Conservation (phyloP, 1,140 invertebrate genomes). For the Brachystomella parvula region DNA sequence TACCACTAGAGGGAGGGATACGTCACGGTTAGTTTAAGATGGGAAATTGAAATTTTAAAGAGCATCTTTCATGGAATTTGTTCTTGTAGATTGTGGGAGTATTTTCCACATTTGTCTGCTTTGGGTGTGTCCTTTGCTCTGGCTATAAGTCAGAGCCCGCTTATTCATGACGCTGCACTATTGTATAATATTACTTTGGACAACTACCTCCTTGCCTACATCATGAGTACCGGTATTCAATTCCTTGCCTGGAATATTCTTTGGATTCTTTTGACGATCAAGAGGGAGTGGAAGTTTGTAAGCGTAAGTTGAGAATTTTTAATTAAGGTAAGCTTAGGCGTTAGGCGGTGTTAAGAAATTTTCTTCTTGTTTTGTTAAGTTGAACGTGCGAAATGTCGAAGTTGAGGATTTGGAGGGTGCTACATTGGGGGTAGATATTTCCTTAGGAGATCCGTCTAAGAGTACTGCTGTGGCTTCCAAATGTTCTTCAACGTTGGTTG, state of each 20-base stretch:
- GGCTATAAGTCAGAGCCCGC: constrained; percentile 62
- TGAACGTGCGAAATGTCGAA: constrained; percentile 54
- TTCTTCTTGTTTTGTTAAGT: constrained; percentile 42
- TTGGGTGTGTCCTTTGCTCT: constrained; percentile 64
- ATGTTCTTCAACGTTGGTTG: constrained; percentile 51
- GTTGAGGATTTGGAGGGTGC: constrained; percentile 51
- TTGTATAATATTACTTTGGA: constrained; percentile 68
- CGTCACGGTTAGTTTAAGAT: constrained; percentile 18
- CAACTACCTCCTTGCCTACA: constrained; percentile 58
- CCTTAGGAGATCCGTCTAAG: constrained; percentile 37
- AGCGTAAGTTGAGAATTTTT: constrained; percentile 47
- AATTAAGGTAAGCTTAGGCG: neutral
- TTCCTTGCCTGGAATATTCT: constrained; percentile 65
- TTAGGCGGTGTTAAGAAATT: neutral
- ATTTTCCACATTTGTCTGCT: constrained; percentile 70
- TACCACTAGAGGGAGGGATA: constrained; percentile 52
- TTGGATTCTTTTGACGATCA: constrained; percentile 68
- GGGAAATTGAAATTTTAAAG: neutral
- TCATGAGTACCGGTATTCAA: constrained; percentile 60
- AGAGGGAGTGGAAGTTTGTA: constrained; percentile 68
- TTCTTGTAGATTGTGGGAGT: constrained; percentile 50
- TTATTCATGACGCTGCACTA: constrained; percentile 69
- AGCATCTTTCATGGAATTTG: constrained; percentile 2
- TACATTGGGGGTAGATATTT: constrained; percentile 40
- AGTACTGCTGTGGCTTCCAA: constrained; percentile 48